Conservation (phyloP, 2,113 vertebrate genomes). For the Bujurquina vittata region DNA sequence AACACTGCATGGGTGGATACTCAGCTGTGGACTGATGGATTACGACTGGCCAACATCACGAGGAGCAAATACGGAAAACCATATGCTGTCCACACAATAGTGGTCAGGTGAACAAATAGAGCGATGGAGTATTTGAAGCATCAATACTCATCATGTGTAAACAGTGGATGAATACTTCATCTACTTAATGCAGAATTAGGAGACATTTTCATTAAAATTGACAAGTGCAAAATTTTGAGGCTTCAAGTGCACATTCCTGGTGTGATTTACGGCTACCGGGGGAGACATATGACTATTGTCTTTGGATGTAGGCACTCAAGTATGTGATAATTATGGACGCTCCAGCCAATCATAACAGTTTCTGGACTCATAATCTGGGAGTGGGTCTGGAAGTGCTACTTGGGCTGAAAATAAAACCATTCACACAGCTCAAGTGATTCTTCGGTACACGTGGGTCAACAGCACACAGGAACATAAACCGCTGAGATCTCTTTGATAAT, state of each 20-base stretch:
- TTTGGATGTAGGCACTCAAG: constrained; percentile 53
- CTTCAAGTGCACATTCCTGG: constrained; percentile 50
- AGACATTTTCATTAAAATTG: constrained; percentile 24
- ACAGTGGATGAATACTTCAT: constrained; percentile 11
- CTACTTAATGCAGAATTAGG: constrained; percentile 15
- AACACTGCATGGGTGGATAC: background rate
- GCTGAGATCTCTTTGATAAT: constrained; percentile 51
- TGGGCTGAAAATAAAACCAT: constrained; percentile 56
- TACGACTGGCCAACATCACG: background rate
- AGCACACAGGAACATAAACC: constrained; percentile 44
- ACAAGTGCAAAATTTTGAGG: constrained; percentile 47
- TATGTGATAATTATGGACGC: constrained; percentile 57
- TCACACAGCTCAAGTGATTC: constrained; percentile 43
- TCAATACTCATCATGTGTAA: constrained; percentile 4
- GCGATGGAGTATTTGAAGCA: background rate
- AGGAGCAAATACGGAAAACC: constrained; percentile 41
- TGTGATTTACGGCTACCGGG: constrained; percentile 44
- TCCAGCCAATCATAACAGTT: constrained; percentile 57
- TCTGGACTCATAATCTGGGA: constrained; percentile 50
- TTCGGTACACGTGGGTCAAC: constrained; percentile 48
- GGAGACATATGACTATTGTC: constrained; percentile 60
- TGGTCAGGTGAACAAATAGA: constrained; percentile 6
- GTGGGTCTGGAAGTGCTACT: constrained; percentile 46
- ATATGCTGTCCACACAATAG: constrained; percentile 28
- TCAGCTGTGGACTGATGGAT: constrained; percentile 9